These are phyloP conservation scores for Sarcophaga variegata DNA, from an alignment of 2,888 invertebrate genomes.

Conservation along the genomic window DNA sequence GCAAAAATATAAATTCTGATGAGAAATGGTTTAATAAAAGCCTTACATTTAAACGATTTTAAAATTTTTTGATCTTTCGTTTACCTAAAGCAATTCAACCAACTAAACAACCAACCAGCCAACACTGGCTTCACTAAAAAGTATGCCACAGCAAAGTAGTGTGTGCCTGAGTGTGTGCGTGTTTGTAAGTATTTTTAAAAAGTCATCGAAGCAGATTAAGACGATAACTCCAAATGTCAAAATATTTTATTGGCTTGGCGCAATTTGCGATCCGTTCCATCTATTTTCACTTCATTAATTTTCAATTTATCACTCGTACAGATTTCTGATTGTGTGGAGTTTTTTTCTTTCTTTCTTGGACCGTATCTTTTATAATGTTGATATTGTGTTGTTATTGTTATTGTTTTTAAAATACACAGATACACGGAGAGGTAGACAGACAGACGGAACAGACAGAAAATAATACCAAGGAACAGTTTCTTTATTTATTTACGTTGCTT, in stretches of 20 bases:
- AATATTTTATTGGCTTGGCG: slow-evolving; percentile 81
- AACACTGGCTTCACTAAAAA: slow-evolving; percentile 37
- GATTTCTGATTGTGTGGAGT: slow-evolving; percentile 76
- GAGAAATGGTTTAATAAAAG: too few relatives aligned
- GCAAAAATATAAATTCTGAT: too few relatives aligned
- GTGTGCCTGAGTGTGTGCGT: background rate
- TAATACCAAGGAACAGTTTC: slow-evolving; percentile 38
- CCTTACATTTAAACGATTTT: slow-evolving; percentile 34
- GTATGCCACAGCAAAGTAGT: background rate
- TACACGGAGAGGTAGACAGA: background rate
- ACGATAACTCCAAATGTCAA: slow-evolving; percentile 81
- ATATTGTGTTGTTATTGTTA: background rate
- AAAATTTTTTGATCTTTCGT: slow-evolving; percentile 12
- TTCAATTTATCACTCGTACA: slow-evolving; percentile 81
- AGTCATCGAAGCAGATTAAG: slow-evolving; percentile 81
- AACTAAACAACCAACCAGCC: background rate
- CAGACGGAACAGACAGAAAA: slow-evolving; percentile 33
- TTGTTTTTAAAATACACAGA: slow-evolving; percentile 5
- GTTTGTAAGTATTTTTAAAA: slow-evolving; percentile 69
- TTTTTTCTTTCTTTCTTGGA: background rate
- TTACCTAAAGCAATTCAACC: slow-evolving; percentile 42
- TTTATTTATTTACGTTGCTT: too few relatives aligned
- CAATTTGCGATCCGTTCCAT: slow-evolving; percentile 81
- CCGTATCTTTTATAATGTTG: slow-evolving; percentile 27
- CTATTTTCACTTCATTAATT: slow-evolving; percentile 81